Evolutionary conservation across 2,113 vertebrate species (phyloP).

Genomic region (Indri indri): DNA sequence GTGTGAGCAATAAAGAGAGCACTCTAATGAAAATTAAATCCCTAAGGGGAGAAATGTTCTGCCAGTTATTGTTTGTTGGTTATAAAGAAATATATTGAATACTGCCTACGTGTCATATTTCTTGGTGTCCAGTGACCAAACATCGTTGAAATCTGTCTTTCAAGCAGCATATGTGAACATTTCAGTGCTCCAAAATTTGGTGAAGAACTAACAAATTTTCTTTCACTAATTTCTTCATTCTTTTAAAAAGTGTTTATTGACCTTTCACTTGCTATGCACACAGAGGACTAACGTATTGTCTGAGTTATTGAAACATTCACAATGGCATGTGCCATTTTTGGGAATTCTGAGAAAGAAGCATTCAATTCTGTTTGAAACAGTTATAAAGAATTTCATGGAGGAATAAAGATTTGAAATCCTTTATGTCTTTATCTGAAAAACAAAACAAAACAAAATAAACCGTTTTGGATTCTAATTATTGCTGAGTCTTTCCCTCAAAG

Average conservation of each 20-base stretch:
- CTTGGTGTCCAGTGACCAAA: constrained; percentile 38
- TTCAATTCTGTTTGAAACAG: neutral
- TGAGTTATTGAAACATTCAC: neutral
- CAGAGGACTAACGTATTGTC: neutral
- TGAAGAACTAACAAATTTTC: neutral
- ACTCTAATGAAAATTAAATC: constrained; percentile 66
- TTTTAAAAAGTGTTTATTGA: neutral
- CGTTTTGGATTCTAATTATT: neutral
- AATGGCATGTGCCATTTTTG: neutral
- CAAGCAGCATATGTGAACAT: neutral
- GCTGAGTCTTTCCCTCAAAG: neutral
- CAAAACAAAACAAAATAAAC: neutral
- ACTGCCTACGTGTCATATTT: constrained; percentile 9
- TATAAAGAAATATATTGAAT: constrained; percentile 72
- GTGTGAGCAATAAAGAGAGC: constrained; percentile 43
- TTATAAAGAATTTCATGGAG: constrained; percentile 11
- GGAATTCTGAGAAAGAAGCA: neutral
- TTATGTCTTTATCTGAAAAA: neutral
- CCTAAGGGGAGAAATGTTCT: constrained; percentile 20
- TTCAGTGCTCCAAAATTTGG: neutral
- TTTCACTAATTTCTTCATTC: neutral
- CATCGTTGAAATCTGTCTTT: neutral
- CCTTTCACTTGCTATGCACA: neutral
- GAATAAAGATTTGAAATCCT: neutral
- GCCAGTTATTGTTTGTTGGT: constrained; percentile 60